Evolutionary conservation across 2,797 vertebrate species (phyloP), one percentile per base, ranked within the genome.

Genomic region (Anniella stebbinsi): DNA sequence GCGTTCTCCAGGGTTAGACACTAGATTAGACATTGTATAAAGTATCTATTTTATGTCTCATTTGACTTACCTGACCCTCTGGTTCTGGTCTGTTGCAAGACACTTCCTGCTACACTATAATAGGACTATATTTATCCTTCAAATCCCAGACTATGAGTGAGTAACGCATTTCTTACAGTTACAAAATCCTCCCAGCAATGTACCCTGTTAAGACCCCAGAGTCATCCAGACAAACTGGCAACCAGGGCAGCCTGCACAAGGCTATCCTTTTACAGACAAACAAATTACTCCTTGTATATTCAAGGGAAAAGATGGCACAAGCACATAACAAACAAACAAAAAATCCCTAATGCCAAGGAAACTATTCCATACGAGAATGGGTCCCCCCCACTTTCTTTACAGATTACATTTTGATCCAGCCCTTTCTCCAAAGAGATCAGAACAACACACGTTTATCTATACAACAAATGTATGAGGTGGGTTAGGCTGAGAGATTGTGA

Each of bases 201-300:
- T 0, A 12, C 70, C 91, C 82, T 86, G 41, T 80, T 23, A 72
- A 73, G 1, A 80, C 6, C 88, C 63, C 41, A 88, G 91, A 57
- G 0, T 1, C 23, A 25, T 66, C 85, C 73, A 66, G 0, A 0
- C 36, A 81, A 76, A 80, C 86, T 87, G 87, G 84, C 84, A 85
- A 91, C 36, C 28, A 0, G 36, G 76, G 5, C 54, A 67, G 57
- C 38, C 83, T 72, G 87, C 70, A 72, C n/a, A 51, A 92, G 76
- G 72, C 38, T 87, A 88, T 86, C 80, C 33, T 73, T 41, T 90
- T 41, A 78, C 88, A 93, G 51, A 82, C 18, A 87, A 86, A 80
- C 38, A 73, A 0, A 1, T 77, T 86, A 63, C 84, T 6, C 23
- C 82, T 28, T 80, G 12, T 77, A 48, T 45, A 33, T 87, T 0